These are phyloP conservation scores for Helicoverpa zea DNA, from an alignment of 1,140 invertebrate genomes.

Conservation along the genomic window DNA sequence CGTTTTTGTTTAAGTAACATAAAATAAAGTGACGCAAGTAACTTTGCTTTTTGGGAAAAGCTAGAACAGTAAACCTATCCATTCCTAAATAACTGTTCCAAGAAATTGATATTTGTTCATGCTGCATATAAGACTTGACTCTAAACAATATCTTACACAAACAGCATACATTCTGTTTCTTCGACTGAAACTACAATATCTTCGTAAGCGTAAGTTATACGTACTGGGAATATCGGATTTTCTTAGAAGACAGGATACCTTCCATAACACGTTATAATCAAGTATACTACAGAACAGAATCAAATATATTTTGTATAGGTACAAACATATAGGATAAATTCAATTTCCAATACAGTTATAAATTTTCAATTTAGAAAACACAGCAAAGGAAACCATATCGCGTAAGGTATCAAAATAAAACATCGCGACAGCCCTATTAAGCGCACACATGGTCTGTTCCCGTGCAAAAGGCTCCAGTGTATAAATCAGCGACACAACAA, in stretches of 20 bases:
- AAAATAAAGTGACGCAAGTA: too few species aligned
- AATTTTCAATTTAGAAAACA: conserved; percentile 52
- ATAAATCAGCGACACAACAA: conserved; percentile 86
- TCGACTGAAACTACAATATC: not conserved
- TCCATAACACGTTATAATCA: not conserved
- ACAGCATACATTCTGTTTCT: too few species aligned
- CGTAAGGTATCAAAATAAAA: conserved; percentile 7
- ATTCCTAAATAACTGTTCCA: too few species aligned
- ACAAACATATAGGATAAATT: not conserved
- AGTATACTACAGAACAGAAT: too few species aligned
- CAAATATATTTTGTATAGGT: too few species aligned
- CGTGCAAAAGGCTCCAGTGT: conserved; percentile 75
- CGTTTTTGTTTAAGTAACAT: too few species aligned
- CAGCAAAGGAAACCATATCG: not conserved
- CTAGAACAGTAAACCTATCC: too few species aligned
- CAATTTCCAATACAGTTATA: not conserved
- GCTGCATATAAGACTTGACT: too few species aligned
- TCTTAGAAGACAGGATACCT: not conserved
- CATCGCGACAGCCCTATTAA: conserved; percentile 47
- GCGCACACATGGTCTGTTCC: conserved; percentile 64
- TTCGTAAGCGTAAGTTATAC: not conserved
- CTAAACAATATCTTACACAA: too few species aligned
- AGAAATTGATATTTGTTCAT: too few species aligned
- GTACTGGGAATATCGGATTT: not conserved
- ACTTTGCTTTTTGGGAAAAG: too few species aligned